Evolutionary conservation across 2,113 vertebrate genomes (phyloP).

Genomic region (Hypomesus transpacificus): DNA sequence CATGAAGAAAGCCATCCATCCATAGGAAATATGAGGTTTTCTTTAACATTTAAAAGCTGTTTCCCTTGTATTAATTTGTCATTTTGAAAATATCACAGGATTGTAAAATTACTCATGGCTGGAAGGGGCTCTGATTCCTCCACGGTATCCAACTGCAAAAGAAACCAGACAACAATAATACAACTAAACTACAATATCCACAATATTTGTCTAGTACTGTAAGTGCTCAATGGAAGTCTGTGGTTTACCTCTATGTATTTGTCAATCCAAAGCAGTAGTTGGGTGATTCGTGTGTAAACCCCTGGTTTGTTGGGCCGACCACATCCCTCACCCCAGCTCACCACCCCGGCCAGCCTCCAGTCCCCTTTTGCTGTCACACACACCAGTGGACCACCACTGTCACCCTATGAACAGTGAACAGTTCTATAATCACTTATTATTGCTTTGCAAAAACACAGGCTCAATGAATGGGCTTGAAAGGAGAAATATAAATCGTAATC

Average conservation of each 20-base stretch:
- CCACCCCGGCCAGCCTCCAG: constrained; percentile 81
- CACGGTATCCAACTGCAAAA: constrained; percentile 22
- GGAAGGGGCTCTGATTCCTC: background rate
- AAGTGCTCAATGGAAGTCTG: background rate
- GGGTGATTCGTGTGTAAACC: constrained; percentile 77
- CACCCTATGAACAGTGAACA: constrained; percentile 67
- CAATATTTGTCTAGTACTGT: background rate
- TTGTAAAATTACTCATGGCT: background rate
- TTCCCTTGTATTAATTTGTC: background rate
- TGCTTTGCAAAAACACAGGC: background rate
- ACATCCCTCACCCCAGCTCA: constrained; percentile 87
- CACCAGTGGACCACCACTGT: constrained; percentile 82
- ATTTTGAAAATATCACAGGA: background rate
- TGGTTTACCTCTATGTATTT: constrained; percentile 34
- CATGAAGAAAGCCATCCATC: background rate
- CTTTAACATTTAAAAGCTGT: background rate
- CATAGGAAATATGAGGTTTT: background rate
- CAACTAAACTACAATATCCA: too few relatives aligned
- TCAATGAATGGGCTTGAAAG: too few relatives aligned
- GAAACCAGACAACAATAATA: background rate
- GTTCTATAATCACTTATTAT: background rate
- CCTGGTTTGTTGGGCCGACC: constrained; percentile 79
- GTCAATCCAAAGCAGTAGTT: constrained; percentile 73
- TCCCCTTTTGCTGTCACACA: constrained; percentile 65
- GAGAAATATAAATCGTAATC: background rate